Evolutionary conservation across 1,140 invertebrate genomes (phyloP).

Genomic region (Zaprionus gabonicus): DNA sequence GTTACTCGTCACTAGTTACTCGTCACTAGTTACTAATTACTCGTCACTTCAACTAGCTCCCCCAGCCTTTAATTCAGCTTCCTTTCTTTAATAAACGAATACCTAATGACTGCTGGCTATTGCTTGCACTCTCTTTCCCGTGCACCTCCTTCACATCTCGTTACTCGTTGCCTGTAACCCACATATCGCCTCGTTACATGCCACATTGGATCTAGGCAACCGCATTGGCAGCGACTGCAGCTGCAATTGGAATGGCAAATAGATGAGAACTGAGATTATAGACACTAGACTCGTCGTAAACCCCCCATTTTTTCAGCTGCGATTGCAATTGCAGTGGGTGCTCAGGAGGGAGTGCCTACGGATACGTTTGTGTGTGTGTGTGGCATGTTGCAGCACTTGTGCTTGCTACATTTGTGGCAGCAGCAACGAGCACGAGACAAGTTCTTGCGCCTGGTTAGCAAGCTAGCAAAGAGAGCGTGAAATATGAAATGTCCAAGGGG

Average conservation of each 20-base stretch:
- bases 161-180: conserved; percentile 16
- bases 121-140: neutral
- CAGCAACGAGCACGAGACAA: conserved; percentile 14
- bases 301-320: neutral
- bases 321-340: conserved; percentile 3
- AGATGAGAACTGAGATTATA: conserved; percentile 39
- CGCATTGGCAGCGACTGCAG: conserved; percentile 8
- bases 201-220: conserved; percentile 4
- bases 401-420: conserved; percentile 16
- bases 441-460: conserved; percentile 16
- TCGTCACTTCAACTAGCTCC: conserved; percentile 1
- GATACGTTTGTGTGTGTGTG: conserved; percentile 1
- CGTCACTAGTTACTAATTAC: conserved; percentile 2
- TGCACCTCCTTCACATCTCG: neutral
- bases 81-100: neutral
- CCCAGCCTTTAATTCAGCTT: neutral
- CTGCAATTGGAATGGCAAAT: conserved; percentile 39
- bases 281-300: conserved; percentile 11
- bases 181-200: conserved; percentile 13
- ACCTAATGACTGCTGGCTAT: neutral
- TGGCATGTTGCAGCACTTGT: conserved; percentile 10
- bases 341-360: neutral
- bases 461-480: conserved; percentile 42
- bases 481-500: conserved; percentile 56
- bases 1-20: neutral